These are phyloP conservation scores for Rapana venosa DNA, from an alignment of 2,888 invertebrate species.

Conservation along the genomic window DNA sequence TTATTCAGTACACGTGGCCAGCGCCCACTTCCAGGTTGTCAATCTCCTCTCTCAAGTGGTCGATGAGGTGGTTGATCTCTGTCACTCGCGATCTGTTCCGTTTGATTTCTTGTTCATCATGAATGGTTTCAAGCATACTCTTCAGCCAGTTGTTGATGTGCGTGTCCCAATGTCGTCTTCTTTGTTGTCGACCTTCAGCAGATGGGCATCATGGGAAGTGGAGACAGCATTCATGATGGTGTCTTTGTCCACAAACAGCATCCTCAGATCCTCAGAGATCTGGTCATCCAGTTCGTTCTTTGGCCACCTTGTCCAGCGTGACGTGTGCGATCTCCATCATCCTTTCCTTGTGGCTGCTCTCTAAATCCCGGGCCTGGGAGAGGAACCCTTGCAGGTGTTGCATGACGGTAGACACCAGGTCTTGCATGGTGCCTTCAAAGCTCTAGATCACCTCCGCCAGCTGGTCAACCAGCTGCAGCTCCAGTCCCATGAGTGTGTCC, in stretches of 20 bases:
- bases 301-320: slow-evolving; percentile 77
- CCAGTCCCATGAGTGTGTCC: slow-evolving; percentile 78
- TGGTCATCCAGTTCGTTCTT: slow-evolving; percentile 78
- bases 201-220: slow-evolving; percentile 87
- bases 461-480: slow-evolving; percentile 79
- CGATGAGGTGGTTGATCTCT: slow-evolving; percentile 89
- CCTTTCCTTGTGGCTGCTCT: slow-evolving; percentile 77
- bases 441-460: slow-evolving; percentile 85
- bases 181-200: slow-evolving; percentile 85
- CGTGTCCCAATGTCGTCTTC: slow-evolving; percentile 86
- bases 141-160: slow-evolving; percentile 87
- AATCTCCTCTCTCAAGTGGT: slow-evolving; percentile 86
- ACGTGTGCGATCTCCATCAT: slow-evolving; percentile 75
- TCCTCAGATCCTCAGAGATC: slow-evolving; percentile 76
- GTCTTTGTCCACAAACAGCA: slow-evolving; percentile 83
- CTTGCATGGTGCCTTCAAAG: slow-evolving; percentile 87
- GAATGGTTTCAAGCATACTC: slow-evolving; percentile 83
- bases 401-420: slow-evolving; percentile 79
- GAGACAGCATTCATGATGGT: slow-evolving; percentile 82
- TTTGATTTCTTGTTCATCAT: slow-evolving; percentile 85
- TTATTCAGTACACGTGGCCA: slow-evolving; percentile 44
- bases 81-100: slow-evolving; percentile 86
- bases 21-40: slow-evolving; percentile 76
- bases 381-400: slow-evolving; percentile 75
- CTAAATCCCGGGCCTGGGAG: slow-evolving; percentile 75